Percentiles rank a stretch among this genome's conserved stretches.
Conservation (phyloP, 1,140 invertebrate genomes). For the Diploscapter pachys region DNA sequence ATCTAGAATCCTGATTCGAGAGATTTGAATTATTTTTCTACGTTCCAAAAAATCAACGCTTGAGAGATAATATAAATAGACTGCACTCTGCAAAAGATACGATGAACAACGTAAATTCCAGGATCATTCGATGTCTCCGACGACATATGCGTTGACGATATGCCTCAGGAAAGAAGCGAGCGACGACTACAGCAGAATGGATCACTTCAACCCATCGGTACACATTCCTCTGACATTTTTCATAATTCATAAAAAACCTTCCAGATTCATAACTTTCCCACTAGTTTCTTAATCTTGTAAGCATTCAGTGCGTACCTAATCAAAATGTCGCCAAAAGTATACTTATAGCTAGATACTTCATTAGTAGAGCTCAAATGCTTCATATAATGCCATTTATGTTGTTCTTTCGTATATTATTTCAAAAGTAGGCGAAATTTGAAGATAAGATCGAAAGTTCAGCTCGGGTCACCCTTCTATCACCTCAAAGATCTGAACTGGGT, state of each 20-base stretch:
- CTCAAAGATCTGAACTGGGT: too few relatives aligned
- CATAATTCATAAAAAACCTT: neutral
- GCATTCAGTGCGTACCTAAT: slow-evolving; percentile 13
- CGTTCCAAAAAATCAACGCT: neutral
- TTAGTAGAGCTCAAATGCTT: too few relatives aligned
- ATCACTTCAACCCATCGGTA: slow-evolving; percentile 4
- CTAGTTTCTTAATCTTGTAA: neutral
- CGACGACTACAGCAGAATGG: neutral
- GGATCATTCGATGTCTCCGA: slow-evolving; percentile 43
- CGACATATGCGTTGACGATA: neutral
- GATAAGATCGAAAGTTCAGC: too few relatives aligned
- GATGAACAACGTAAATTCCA: slow-evolving; percentile 24
- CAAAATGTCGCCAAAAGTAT: neutral
- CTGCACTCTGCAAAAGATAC: slow-evolving; percentile 22
- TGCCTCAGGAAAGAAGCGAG: neutral
- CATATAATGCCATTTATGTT: too few relatives aligned
- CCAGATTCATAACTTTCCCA: slow-evolving; percentile 1
- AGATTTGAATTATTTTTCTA: neutral
- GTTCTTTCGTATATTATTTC: too few relatives aligned
- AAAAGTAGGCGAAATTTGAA: too few relatives aligned
- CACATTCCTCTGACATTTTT: neutral
- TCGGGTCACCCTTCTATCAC: too few relatives aligned
- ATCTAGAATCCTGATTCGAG: slow-evolving; percentile 15
- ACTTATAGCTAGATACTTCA: too few relatives aligned
- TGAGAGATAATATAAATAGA: neutral